Evolutionary conservation across 2,888 invertebrate genomes (phyloP).

Genomic region (Frankliniella intonsa): DNA sequence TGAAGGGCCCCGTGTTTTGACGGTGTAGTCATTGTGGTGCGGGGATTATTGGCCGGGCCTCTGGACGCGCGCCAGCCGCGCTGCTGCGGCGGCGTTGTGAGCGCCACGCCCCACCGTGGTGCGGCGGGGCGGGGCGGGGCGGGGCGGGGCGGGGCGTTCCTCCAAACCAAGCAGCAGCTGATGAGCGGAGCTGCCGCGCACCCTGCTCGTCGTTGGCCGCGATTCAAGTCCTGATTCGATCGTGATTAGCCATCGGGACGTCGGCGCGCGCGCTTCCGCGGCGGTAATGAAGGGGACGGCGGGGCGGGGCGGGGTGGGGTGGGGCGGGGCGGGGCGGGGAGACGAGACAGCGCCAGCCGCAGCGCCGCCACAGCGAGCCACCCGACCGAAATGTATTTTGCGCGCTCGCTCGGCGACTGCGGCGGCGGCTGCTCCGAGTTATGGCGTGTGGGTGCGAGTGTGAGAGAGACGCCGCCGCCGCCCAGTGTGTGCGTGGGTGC

Average conservation of each 20-base stretch:
- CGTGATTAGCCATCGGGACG: neutral
- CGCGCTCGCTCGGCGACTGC: too few relatives aligned
- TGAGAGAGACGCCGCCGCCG: too few relatives aligned
- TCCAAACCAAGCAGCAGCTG: neutral
- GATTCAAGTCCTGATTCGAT: neutral
- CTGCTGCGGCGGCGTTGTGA: neutral
- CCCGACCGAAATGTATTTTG: too few relatives aligned
- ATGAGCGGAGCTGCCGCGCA: neutral
- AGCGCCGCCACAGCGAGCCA: neutral
- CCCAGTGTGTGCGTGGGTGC: too few relatives aligned
- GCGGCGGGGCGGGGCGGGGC: neutral
- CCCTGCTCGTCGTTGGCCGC: neutral
- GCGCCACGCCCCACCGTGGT: neutral
- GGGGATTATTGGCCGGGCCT: neutral
- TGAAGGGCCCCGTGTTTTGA: neutral
- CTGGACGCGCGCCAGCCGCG: neutral
- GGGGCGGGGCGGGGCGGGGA: neutral
- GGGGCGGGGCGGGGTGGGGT: neutral
- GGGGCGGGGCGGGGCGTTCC: neutral
- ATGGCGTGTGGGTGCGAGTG: too few relatives aligned
- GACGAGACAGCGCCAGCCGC: neutral
- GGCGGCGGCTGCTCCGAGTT: too few relatives aligned
- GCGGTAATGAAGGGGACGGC: neutral
- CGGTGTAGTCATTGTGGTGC: constrained; percentile 15
- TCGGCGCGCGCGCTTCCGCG: neutral